These are phyloP conservation scores for Echinarachnius parma DNA, from an alignment of 53 echinoderm and acorn worm genomes.

Conservation along the genomic window DNA sequence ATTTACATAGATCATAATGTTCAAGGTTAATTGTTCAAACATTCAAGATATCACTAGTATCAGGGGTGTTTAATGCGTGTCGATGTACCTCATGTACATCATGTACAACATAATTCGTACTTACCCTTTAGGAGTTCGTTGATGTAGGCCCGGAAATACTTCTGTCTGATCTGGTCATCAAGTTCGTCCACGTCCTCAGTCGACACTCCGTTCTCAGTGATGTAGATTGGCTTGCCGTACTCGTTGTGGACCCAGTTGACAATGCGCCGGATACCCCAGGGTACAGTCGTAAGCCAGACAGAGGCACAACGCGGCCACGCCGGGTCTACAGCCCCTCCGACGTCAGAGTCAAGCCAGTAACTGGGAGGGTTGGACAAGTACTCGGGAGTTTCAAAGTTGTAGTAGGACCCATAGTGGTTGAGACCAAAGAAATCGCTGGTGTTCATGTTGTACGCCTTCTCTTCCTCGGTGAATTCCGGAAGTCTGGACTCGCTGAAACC, in stretches of 20 bases:
- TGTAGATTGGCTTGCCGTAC: slow-evolving; percentile 56
- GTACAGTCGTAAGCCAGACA: slow-evolving; percentile 59
- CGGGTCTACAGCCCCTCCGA: slow-evolving; percentile 15
- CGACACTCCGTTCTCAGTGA: slow-evolving; percentile 86
- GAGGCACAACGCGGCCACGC: slow-evolving; percentile 60
- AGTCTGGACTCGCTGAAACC: slow-evolving; percentile 57
- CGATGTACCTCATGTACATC: too few species aligned
- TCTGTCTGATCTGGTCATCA: slow-evolving; percentile 53
- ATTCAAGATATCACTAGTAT: too few species aligned
- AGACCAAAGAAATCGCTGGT: slow-evolving; percentile 86
- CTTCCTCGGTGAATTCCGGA: slow-evolving; percentile 66
- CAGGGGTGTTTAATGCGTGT: too few species aligned
- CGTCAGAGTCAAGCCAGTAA: slow-evolving; percentile 44
- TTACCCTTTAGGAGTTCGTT: slow-evolving; percentile 85
- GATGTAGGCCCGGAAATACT: slow-evolving; percentile 77
- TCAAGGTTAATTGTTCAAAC: too few species aligned
- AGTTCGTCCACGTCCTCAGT: slow-evolving; percentile 56
- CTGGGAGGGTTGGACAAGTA: slow-evolving; percentile 1
- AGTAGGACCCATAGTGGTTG: slow-evolving; percentile 72
- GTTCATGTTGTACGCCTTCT: slow-evolving; percentile 49
- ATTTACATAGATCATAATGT: too few species aligned
- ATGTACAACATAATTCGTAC: too few species aligned
- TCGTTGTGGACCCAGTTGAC: slow-evolving; percentile 68
- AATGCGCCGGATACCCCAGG: slow-evolving; percentile 72
- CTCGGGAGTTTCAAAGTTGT: slow-evolving; percentile 15